Evolutionary conservation across 23 tunicate genomes (phyloP), one percentile per base, ranked within the genome.

Genomic region (Oikopleura dioica): DNA sequence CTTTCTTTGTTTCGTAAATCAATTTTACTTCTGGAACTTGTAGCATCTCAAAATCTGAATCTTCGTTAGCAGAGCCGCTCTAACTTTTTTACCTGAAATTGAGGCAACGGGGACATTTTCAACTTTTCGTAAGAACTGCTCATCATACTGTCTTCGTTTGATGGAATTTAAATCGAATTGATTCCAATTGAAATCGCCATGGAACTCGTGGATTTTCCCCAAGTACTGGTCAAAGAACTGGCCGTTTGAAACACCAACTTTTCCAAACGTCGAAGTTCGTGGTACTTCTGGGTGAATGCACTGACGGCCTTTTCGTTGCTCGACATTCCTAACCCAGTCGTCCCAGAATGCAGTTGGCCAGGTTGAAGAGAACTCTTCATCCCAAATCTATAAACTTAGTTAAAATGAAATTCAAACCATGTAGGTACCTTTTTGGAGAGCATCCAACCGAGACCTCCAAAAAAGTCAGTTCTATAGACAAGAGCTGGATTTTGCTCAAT

Each of bases 261-360:
- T 78, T 26, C 99, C 99, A 76, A 92, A 92, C 21, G 99, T 92
- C 68, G 79, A 88, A 1, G 99, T 86, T 38, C 99, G 78, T 0
- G 95, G 78, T 1, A 92, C 67, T 69, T 92, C 99, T 1, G 99
- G 99, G 34, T 95, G 37, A 35, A 92, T 83, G 77, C 99, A 92
- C 34, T 86, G 38, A 35, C 99, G 76, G 34, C 68, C 81, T 33
- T 80, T 77, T 28, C 94, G 79, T 76, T 92, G 99, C 0, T 29
- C 38, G 0, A 88, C 85, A n/a, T 83, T 75, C 24, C 99, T 80
- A 37, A 92, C 37, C 99, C 99, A 92, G 80, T 92, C 99, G 58
- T 92, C 99, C 99, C 99, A 92, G 68, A 82, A 92, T 4, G 88
- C 83, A 5, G 35, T 50, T 1, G 99, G 99, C 99, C 99, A 92